Base-by-base conservation (phyloP, 1,140 invertebrate genomes). In the Aphelenchoides besseyi region DNA sequence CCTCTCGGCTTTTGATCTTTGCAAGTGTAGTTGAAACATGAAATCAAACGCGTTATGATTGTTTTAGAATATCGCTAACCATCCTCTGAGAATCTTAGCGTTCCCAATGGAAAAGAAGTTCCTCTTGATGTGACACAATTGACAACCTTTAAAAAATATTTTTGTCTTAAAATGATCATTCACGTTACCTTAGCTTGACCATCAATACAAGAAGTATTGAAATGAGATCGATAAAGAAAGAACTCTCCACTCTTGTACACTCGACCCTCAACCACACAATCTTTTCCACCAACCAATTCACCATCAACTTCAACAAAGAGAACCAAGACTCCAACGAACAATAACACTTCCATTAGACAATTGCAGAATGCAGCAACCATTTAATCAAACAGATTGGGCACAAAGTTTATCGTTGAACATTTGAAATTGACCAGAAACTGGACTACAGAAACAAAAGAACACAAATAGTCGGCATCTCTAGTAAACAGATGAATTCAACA, bases 91-190 rank as follows among this genome's bases (percentile, higher is more conserved):
- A 81, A 76, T 18, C n/a, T 35, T 12, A 55, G 41, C 8, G 76
- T 76, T 12, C 78, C 76, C 30, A 77, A 69, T 3, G 71, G 55
- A 33, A 77, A 55, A 3, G 16, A 16, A 33, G 69, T 69, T 28
- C 76, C 76, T 26, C 33, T 5, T 2, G n/a, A 53, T 2, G 79
- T 77, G 0, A 77, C 33, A 53, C 76, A 77, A 59, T 77, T 77
- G 3, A 75, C 28, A 16, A 77, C 75, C 77, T 76, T 2, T 12
- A 66, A 8, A 8, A n/a, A n/a, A n/a, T n/a, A n/a, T n/a, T n/a
- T n/a, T n/a, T n/a, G n/a, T n/a, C n/a, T n/a, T n/a, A n/a, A n/a
- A n/a, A n/a, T n/a, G n/a, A n/a, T n/a, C n/a, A n/a, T n/a, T n/a
- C n/a, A n/a, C n/a, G n/a, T n/a, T n/a, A n/a, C n/a, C n/a, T n/a